Conservation (phyloP, 2,113 vertebrate genomes). For the Apteryx owenii region DNA sequence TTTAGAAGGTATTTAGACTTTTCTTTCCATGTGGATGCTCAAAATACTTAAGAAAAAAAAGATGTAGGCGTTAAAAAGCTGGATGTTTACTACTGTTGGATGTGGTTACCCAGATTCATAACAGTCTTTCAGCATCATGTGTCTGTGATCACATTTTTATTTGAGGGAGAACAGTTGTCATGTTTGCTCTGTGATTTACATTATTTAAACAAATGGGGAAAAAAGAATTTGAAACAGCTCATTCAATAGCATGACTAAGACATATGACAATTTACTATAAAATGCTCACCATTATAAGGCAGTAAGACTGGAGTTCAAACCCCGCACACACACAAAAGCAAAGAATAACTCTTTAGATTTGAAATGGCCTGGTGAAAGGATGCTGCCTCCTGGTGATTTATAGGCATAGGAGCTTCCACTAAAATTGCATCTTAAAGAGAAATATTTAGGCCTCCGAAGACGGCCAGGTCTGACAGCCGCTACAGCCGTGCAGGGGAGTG, state of each 20-base stretch:
- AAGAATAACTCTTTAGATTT: neutral
- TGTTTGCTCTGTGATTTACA: conserved; percentile 61
- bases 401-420: neutral
- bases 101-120: neutral
- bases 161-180: conserved; percentile 32
- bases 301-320: neutral
- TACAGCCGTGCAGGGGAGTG: accelerated
- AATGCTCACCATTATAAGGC: neutral
- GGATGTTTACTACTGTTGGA: neutral
- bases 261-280: conserved; percentile 30
- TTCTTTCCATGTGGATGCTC: neutral
- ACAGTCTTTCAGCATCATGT: conserved; percentile 1
- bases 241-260: conserved; percentile 50
- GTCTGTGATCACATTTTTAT: conserved; percentile 43
- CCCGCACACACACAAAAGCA: neutral
- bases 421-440: neutral
- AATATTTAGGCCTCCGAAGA: neutral
- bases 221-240: conserved; percentile 56
- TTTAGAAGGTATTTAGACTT: neutral
- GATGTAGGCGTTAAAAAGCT: neutral
- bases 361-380: neutral
- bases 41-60: neutral
- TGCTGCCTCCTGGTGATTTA: conserved; percentile 64
- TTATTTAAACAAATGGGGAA: conserved; percentile 8
- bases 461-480: accelerated